Evolutionary conservation across 92 coral and sea anemone genomes (phyloP).

Genomic region (Umimayanthus kanabou): DNA sequence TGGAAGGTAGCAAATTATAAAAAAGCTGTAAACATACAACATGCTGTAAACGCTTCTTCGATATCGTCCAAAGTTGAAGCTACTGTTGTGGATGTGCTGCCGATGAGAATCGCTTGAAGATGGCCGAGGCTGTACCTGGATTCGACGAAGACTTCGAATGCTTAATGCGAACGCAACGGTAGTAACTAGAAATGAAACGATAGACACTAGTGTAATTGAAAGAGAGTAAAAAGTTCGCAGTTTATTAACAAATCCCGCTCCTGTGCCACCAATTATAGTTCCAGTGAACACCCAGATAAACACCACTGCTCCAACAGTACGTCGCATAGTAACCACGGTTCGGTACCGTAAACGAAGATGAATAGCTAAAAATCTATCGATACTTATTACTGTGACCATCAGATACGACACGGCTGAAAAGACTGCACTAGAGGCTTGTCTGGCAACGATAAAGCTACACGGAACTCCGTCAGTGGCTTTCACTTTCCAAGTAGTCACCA

Average conservation of each 20-base stretch:
- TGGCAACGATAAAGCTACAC: background rate
- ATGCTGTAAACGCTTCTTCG: conserved; percentile 19
- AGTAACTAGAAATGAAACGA: background rate
- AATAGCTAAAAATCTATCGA: conserved; percentile 1
- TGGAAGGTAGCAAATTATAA: conserved; percentile 8
- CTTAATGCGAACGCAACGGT: background rate
- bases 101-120: background rate
- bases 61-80: conserved; percentile 7
- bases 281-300: background rate
- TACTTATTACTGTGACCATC: background rate
- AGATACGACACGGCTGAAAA: background rate
- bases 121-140: background rate
- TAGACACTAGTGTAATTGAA: background rate
- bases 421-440: background rate
- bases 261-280: background rate
- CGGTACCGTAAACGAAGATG: conserved; percentile 24
- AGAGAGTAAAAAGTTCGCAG: background rate
- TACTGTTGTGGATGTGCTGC: background rate
- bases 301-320: background rate
- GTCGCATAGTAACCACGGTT: background rate
- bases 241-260: background rate
- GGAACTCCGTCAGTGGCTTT: background rate
- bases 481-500: background rate
- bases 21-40: conserved; percentile 1
- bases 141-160: background rate